Conservation (phyloP, 2,797 vertebrate genomes). For the Buphagus erythrorhynchus region DNA sequence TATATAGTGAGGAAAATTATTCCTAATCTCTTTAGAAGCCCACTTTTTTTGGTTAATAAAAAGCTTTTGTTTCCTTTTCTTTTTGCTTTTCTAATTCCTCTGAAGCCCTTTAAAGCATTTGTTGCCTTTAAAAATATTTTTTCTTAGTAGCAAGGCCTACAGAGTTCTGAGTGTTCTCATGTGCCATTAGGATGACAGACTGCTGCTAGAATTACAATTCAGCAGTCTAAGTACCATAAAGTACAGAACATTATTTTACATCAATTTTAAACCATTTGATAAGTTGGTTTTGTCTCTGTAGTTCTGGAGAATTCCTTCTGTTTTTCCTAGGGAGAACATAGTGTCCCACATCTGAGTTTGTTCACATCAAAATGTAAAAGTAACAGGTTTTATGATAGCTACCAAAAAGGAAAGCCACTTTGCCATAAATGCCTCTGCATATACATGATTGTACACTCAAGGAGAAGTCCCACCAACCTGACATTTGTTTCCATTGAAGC, state of each 20-base stretch:
- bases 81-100: neutral
- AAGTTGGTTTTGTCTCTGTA: neutral
- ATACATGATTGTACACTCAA: neutral
- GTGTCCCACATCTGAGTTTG: neutral
- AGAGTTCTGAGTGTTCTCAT: neutral
- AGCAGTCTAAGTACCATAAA: neutral
- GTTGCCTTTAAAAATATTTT: neutral
- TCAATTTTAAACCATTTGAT: neutral
- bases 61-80: neutral
- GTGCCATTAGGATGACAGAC: neutral
- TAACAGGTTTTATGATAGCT: neutral
- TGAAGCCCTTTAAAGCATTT: neutral
- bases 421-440: neutral
- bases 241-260: neutral
- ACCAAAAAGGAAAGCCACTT: neutral
- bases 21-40: neutral
- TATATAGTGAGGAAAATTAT: neutral
- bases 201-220: neutral
- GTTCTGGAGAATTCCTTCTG: neutral
- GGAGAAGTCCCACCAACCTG: neutral
- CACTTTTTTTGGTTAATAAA: neutral
- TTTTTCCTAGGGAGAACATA: neutral
- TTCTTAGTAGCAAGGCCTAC: neutral
- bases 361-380: neutral
- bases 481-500: neutral